Conservation (phyloP, 2,797 vertebrate species). For the Lycodopsis pacificus region DNA sequence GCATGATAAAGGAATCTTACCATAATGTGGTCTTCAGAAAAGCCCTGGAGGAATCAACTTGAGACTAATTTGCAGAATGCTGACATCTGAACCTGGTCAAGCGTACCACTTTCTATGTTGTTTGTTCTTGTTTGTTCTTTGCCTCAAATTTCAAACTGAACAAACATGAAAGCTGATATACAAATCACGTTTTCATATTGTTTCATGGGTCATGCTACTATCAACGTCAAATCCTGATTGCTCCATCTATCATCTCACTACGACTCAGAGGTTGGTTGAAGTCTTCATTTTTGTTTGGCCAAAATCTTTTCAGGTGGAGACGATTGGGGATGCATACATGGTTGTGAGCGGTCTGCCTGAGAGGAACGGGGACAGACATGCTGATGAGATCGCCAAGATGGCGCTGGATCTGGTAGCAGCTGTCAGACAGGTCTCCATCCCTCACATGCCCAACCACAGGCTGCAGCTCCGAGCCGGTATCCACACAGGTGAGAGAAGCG, state of each 20-base stretch:
- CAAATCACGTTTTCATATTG: neutral
- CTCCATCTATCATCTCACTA: neutral
- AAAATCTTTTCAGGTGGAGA: slow-evolving; percentile 84
- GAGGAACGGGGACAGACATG: slow-evolving; percentile 88
- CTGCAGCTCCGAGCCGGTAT: slow-evolving; percentile 90
- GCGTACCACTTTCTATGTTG: no score
- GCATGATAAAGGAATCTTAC: neutral
- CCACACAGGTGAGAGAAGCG: slow-evolving; percentile 85
- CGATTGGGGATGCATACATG: slow-evolving; percentile 93
- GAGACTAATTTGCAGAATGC: neutral
- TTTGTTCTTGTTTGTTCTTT: neutral
- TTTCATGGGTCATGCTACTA: neutral
- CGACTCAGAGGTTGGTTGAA: neutral
- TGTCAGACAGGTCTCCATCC: slow-evolving; percentile 88
- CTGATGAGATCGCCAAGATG: slow-evolving; percentile 92
- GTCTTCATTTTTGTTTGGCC: neutral
- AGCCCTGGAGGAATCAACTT: neutral
- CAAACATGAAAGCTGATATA: neutral
- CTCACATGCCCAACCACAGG: slow-evolving; percentile 86
- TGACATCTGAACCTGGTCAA: neutral
- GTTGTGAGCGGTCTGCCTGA: slow-evolving; percentile 92
- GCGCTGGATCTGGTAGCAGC: slow-evolving; percentile 91
- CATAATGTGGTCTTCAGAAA: neutral
- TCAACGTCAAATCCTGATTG: neutral
- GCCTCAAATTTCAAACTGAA: neutral